Percentiles rank a stretch among this genome's conserved stretches.
Evolutionary conservation across 2,888 invertebrate genomes (phyloP).

Genomic region (Autographa gamma): DNA sequence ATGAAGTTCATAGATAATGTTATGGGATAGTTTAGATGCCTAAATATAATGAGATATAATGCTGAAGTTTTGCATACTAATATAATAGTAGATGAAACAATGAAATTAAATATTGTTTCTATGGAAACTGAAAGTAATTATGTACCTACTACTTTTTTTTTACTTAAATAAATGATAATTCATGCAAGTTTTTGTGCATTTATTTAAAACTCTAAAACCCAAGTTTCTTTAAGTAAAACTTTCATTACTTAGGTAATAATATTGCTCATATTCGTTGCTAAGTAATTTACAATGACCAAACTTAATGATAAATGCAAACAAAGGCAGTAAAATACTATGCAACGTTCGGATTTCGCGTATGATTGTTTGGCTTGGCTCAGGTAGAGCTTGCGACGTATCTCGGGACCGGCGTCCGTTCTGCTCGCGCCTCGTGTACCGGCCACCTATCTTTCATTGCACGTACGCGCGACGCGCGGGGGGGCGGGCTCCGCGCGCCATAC

Average conservation of each 20-base stretch:
- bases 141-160: no score
- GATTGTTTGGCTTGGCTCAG: constrained; percentile 7
- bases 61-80: background rate
- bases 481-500: constrained; percentile 80
- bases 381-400: constrained; percentile 64
- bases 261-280: background rate
- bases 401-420: constrained; percentile 69
- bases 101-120: no score
- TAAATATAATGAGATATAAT: no score
- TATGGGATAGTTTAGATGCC: background rate
- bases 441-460: constrained; percentile 89
- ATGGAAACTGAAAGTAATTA: no score
- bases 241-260: no score
- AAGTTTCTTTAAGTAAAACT: no score
- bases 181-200: no score
- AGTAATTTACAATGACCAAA: background rate
- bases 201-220: no score
- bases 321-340: background rate
- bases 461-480: constrained; percentile 85
- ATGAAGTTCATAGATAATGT: background rate
- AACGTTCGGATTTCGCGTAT: background rate
- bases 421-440: constrained; percentile 73
- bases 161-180: no score
- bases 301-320: background rate
- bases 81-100: no score